phyloP scores from a whole-genome alignment of 2,797 vertebrate genomes.

The Triplophysa bombifrons region DNA sequence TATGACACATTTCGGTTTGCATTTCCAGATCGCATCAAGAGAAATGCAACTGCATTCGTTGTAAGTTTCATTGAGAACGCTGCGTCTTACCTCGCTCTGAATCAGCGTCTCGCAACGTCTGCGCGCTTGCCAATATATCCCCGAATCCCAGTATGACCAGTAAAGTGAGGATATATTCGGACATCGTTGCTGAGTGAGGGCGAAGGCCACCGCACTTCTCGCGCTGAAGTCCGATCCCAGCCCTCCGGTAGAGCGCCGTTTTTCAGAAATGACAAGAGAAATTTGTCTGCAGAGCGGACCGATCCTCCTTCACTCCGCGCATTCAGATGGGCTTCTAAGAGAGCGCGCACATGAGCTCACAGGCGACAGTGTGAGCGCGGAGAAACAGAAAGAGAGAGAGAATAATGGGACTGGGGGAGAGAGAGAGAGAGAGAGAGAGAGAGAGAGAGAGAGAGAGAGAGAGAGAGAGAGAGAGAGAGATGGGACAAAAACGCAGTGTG shows the following conservation, averaged over 20 bases:
- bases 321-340: conserved; percentile 68
- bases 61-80: conserved; percentile 73
- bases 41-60: conserved; percentile 6
- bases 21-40: not conserved
- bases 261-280: conserved; percentile 71
- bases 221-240: conserved; percentile 61
- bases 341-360: conserved; percentile 31
- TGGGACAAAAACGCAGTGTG: conserved; percentile 47
- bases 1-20: not conserved
- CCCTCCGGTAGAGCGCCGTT: conserved; percentile 70
- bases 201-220: conserved; percentile 75
- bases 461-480: conserved; percentile 37
- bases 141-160: conserved; percentile 75
- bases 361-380: conserved; percentile 53
- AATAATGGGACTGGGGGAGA: conserved; percentile 35
- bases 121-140: conserved; percentile 72
- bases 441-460: conserved; percentile 30
- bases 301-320: conserved; percentile 66
- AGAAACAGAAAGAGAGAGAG: conserved; percentile 21
- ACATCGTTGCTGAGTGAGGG: conserved; percentile 79
- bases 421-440: conserved; percentile 34
- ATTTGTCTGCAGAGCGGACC: conserved; percentile 70
- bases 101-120: conserved; percentile 69
- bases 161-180: conserved; percentile 75
- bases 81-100: conserved; percentile 74